A percentile compares a stretch with the other conserved stretches of the same genome.
Conservation (phyloP, 2,113 vertebrate genomes). For the Ciconia boyciana region DNA sequence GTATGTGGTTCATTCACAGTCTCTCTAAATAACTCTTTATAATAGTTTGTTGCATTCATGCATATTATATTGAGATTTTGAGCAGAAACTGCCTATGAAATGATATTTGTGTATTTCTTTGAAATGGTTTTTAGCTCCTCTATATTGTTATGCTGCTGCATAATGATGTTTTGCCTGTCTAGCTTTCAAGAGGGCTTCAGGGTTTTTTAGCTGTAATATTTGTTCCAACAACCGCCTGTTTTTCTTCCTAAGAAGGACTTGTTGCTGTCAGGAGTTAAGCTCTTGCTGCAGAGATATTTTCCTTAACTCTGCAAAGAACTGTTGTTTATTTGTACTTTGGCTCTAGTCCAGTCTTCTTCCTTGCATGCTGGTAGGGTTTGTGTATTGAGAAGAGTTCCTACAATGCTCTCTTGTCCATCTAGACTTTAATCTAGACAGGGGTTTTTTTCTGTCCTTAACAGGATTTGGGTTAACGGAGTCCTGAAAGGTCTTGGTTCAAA, state of each 20-base stretch:
- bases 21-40: background rate
- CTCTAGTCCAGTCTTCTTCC: constrained; percentile 7
- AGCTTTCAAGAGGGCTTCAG: constrained; percentile 1
- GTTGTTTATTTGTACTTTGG: constrained; percentile 63
- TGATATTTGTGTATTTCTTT: background rate
- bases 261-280: constrained; percentile 48
- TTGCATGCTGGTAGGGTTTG: background rate
- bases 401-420: background rate
- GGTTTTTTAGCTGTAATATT: constrained; percentile 8
- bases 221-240: constrained; percentile 23
- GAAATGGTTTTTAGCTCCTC: background rate
- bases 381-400: background rate
- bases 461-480: background rate
- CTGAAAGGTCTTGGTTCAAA: background rate
- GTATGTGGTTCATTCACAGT: background rate
- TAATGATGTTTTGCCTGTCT: background rate
- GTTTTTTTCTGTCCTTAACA: background rate
- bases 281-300: constrained; percentile 37
- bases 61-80: background rate
- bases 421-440: background rate
- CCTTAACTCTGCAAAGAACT: constrained; percentile 48
- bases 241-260: constrained; percentile 68
- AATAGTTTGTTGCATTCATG: background rate
- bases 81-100: background rate
- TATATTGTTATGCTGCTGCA: background rate